Evolutionary conservation across 1,140 invertebrate species (phyloP).

Genomic region (Chironomus striatipennis): DNA sequence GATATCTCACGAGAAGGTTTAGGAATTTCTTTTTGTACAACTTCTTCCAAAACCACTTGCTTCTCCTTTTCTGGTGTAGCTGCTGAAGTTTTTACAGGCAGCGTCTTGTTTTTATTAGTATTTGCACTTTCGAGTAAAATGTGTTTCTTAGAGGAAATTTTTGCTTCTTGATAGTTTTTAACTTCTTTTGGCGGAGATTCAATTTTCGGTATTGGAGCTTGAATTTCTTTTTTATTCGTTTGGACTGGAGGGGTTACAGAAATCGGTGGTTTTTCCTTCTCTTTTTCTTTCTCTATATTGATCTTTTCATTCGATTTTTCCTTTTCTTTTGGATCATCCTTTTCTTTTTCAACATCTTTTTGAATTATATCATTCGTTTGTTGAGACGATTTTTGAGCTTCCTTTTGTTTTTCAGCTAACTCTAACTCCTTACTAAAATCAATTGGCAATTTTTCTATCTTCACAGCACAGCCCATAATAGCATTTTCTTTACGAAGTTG

Average conservation of each 20-base stretch:
- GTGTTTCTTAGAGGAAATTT: constrained; percentile 7
- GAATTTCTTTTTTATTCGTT: neutral
- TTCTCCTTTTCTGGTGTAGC: neutral
- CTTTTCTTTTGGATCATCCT: neutral
- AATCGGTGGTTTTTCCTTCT: neutral
- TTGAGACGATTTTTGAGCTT: neutral
- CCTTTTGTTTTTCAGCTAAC: neutral
- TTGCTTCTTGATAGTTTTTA: constrained; percentile 17
- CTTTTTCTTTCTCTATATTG: neutral
- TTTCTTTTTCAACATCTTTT: neutral
- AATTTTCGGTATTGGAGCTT: neutral
- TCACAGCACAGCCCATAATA: neutral
- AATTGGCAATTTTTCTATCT: neutral
- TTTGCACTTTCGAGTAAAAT: constrained; percentile 5
- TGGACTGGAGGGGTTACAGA: neutral
- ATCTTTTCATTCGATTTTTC: too few species aligned
- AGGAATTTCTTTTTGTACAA: too few species aligned
- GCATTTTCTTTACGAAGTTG: constrained; percentile 7
- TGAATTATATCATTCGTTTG: neutral
- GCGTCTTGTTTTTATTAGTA: neutral
- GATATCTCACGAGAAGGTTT: neutral
- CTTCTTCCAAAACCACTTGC: neutral
- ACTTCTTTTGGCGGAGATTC: neutral
- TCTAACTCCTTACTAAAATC: neutral
- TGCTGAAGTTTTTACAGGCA: neutral